phyloP scores from a whole-genome alignment of 2,797 vertebrate genomes.

The Falco columbarius region DNA sequence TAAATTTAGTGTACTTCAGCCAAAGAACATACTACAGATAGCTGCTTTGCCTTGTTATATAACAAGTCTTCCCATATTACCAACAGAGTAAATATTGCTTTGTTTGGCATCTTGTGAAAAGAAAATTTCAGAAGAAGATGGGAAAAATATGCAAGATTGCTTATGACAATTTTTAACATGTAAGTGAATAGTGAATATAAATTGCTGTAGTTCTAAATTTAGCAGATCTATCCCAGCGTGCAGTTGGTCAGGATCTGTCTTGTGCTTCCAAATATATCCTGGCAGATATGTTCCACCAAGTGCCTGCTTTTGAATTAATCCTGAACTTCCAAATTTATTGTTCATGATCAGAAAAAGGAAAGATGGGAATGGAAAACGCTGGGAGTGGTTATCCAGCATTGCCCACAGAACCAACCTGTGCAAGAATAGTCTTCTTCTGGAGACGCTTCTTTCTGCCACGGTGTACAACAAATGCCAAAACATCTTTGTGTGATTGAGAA shows the following conservation, averaged over 20 bases:
- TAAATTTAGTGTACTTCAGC: not conserved
- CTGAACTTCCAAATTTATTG: not conserved
- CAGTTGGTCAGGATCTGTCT: not conserved
- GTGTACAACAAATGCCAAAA: not conserved
- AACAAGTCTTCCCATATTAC: slow-evolving; percentile 15
- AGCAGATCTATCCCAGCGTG: not conserved
- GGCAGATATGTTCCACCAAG: not conserved
- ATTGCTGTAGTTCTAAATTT: not conserved
- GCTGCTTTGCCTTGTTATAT: slow-evolving; percentile 2
- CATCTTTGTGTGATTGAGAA: not conserved
- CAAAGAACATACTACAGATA: not conserved
- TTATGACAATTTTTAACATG: not conserved
- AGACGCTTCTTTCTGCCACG: not conserved
- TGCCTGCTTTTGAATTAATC: not conserved
- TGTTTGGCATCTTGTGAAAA: slow-evolving; percentile 8
- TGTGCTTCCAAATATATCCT: not conserved
- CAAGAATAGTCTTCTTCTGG: not conserved
- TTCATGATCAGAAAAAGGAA: not conserved
- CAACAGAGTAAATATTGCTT: not conserved
- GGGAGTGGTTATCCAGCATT: not conserved
- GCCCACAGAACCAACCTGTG: not conserved
- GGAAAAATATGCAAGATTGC: not conserved
- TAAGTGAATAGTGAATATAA: not conserved
- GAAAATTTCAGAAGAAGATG: not conserved
- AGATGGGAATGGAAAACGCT: not conserved